Evolutionary conservation across 2,888 invertebrate genomes (phyloP), one percentile per base, ranked within the genome.

Genomic region (Chironomus tentans): DNA sequence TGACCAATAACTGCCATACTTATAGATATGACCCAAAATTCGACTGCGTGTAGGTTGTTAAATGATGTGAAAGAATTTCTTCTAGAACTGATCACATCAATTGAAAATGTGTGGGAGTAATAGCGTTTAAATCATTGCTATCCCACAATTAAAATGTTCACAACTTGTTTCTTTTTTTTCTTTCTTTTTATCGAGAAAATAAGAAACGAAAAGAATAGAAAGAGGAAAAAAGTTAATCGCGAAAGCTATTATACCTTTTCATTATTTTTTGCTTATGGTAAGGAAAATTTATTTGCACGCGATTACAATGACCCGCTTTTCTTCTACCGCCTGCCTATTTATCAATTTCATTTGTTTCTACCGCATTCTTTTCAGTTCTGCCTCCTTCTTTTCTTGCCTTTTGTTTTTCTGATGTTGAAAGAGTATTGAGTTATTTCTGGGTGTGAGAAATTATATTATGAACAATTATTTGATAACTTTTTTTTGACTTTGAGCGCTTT

Each of bases 251-350:
- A 73, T 73, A 62, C 38, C 74, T 68, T 74, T 68, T 48, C 68
- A 74, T 73, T 73, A 73, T 15, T 74, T 65, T 47, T 56, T 28
- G 6, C 38, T 62, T 72, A 7, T 72, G n/a, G 15, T 70, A 50
- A 56, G 62, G 62, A 38, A 62, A 72, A 72, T 72, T 72, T 72
- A 62, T 72, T 72, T 68, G 74, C 74, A 74, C 74, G 74, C 74
- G 74, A 74, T 68, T 38, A 38, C 38, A 38, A 24, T 65, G 10
- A 24, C 65, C 21, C 12, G 10, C 62, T 24, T 65, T n/a, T 24
- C n/a, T 24, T 65, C 21, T 47, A 47, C 71, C 10, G 21, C 71
- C 56, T 56, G 46, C 74, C 62, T 74, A 68, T 61, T 74, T 68
- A 74, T 65, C 74, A 68, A 74, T 74, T 28, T 50, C 38, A 47